These are phyloP conservation scores for Adelosebastes latens DNA, from an alignment of 2,797 vertebrate genomes.

Conservation along the genomic window DNA sequence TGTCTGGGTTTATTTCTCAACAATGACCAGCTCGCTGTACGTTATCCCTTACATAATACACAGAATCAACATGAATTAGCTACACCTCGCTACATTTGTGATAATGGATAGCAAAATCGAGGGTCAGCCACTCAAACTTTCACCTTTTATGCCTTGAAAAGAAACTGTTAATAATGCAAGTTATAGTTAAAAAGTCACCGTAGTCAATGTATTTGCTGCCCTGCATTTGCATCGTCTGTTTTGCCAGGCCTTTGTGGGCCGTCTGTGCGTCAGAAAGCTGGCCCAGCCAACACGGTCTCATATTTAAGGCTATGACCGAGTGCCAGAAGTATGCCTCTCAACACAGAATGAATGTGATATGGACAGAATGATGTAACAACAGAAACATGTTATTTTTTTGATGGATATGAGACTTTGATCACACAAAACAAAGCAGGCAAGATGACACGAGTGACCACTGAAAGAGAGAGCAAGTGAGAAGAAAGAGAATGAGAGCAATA, in stretches of 20 bases:
- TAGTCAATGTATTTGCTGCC: background rate
- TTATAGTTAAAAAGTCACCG: background rate
- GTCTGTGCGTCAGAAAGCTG: background rate
- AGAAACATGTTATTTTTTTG: conserved; percentile 3
- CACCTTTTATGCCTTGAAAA: no score
- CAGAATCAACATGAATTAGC: no score
- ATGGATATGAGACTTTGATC: conserved; percentile 41
- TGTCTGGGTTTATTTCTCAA: no score
- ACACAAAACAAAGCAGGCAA: conserved; percentile 13
- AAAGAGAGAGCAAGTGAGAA: conserved; percentile 8
- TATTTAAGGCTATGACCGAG: conserved; percentile 23
- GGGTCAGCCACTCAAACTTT: rapidly evolving
- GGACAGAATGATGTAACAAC: conserved; percentile 19
- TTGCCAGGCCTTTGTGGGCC: background rate
- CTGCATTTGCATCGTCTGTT: background rate
- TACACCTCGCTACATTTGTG: no score
- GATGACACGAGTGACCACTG: conserved; percentile 27
- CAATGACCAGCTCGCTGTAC: no score
- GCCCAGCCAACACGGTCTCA: background rate
- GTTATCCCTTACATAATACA: no score
- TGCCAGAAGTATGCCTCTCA: conserved; percentile 11
- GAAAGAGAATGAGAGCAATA: conserved; percentile 39
- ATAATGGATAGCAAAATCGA: no score
- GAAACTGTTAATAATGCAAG: background rate
- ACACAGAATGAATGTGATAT: background rate